These are phyloP conservation scores for Lepidocolaptes lacrymiger DNA, from an alignment of 2,797 vertebrate species.

Conservation along the genomic window DNA sequence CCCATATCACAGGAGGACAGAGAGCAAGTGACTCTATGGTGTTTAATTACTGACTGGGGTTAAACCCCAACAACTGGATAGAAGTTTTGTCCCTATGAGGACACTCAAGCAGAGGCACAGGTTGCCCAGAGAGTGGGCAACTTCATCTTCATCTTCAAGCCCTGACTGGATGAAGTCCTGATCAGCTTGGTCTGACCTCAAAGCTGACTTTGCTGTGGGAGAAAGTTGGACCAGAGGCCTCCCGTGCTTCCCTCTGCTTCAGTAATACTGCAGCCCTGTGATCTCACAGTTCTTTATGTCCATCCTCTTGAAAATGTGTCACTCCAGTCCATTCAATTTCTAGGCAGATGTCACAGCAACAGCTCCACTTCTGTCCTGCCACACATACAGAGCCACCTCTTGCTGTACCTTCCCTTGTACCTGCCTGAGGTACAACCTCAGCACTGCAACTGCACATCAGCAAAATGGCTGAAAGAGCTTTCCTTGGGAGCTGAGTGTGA, in stretches of 20 bases:
- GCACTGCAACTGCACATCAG: neutral
- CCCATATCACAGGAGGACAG: neutral
- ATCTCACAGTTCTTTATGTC: neutral
- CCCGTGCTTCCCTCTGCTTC: accelerated
- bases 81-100: neutral
- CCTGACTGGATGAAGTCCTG: neutral
- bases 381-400: neutral
- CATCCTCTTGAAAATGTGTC: neutral
- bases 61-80: neutral
- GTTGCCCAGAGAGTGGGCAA: neutral
- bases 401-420: neutral
- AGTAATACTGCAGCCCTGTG: neutral
- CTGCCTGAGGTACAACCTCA: neutral
- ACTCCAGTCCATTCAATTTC: neutral
- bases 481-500: neutral
- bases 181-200: neutral
- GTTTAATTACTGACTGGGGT: neutral
- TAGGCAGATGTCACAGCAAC: neutral
- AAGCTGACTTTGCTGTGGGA: neutral
- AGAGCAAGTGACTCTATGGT: neutral
- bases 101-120: neutral
- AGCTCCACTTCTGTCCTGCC: neutral
- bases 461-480: neutral
- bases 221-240: neutral
- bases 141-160: neutral